Conservation (phyloP, 2,113 vertebrate species). For the Salvelinus sp. region DNA sequence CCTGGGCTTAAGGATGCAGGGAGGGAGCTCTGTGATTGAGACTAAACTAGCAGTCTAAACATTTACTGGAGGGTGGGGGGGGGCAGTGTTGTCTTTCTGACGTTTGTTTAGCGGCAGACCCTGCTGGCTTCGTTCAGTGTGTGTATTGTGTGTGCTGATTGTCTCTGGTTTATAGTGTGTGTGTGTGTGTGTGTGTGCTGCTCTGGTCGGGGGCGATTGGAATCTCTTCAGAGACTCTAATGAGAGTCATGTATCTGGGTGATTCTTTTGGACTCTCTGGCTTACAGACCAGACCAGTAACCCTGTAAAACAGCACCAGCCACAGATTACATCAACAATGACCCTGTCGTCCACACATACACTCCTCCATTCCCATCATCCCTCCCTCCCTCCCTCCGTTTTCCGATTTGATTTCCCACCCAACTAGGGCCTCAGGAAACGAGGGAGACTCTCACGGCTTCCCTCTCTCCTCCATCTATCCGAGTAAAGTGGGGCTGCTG, state of each 20-base stretch:
- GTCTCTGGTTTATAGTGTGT: background rate
- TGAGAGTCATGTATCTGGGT: background rate
- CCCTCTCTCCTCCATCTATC: background rate
- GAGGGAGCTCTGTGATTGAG: background rate
- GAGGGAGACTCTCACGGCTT: background rate
- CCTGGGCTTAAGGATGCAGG: no score
- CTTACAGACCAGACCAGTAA: background rate
- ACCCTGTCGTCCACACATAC: background rate
- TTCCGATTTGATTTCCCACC: background rate
- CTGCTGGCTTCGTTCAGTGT: background rate
- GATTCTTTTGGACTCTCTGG: background rate
- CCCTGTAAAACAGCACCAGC: background rate
- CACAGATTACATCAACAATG: background rate
- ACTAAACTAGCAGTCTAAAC: background rate
- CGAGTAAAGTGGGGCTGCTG: background rate
- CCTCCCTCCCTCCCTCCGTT: background rate
- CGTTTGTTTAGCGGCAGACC: background rate
- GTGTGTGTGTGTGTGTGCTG: background rate
- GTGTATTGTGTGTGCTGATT: background rate
- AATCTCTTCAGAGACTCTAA: background rate
- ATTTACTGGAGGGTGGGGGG: background rate
- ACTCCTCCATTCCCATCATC: background rate
- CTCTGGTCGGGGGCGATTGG: background rate
- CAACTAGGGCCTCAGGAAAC: conserved; percentile 1
- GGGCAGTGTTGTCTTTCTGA: no score